A percentile compares a stretch with the other conserved stretches of the same genome.
phyloP scores from a whole-genome alignment of 2,797 vertebrate genomes.

The Sorex maritimensis region DNA sequence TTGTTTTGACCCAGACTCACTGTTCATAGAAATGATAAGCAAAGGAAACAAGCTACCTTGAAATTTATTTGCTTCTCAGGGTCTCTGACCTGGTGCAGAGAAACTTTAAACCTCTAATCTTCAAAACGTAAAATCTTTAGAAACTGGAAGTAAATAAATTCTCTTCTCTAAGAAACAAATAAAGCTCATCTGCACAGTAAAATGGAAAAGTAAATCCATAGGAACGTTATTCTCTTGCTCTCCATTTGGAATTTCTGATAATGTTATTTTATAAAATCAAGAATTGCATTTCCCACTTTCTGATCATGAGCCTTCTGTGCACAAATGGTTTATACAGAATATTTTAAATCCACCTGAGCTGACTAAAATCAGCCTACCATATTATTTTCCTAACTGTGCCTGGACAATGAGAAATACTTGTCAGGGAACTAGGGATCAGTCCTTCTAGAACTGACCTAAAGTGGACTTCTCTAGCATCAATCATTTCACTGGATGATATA shows the following conservation, averaged over 20 bases:
- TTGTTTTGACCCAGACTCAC: constrained; percentile 10
- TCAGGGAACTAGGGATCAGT: not conserved
- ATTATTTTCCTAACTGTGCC: constrained; percentile 23
- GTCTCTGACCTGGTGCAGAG: constrained; percentile 15
- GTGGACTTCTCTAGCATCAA: not conserved
- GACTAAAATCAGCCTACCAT: constrained; percentile 40
- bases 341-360: not conserved
- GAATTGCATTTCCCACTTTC: constrained; percentile 24
- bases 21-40: constrained; percentile 78
- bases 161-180: constrained; percentile 37
- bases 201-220: not conserved
- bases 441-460: constrained; percentile 45
- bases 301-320: constrained; percentile 3
- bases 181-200: not conserved
- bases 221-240: constrained; percentile 30
- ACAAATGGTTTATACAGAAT: not conserved
- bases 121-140: constrained; percentile 64
- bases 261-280: constrained; percentile 47
- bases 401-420: constrained; percentile 41
- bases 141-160: constrained; percentile 52
- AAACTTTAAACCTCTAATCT: constrained; percentile 43
- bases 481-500: not conserved
- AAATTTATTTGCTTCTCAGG: constrained; percentile 54
- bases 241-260: constrained; percentile 13
- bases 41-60: constrained; percentile 75